Evolutionary conservation across 1,140 invertebrate genomes (phyloP), one percentile per base, ranked within the genome.

Genomic region (Drosophila neocordata): DNA sequence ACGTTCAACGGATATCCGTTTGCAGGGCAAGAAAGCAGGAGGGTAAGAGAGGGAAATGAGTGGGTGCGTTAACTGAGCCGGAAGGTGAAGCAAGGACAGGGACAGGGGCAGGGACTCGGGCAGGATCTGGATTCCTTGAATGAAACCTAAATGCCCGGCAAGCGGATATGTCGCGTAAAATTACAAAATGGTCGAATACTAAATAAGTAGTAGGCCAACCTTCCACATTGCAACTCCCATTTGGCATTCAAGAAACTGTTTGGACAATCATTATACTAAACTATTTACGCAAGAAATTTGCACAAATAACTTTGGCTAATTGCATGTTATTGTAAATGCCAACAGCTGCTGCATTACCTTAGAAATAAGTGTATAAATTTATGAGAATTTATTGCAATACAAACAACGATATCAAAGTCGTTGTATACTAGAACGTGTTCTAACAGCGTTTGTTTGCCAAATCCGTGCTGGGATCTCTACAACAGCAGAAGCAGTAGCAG

Each of bases 81-180:
- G 55, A 48, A 74, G 59, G 64, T 67, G 63, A 37, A 38, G 22
- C 27, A 31, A 31, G 27, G 27, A 31, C 6, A 31, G 2, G 27
- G 41, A 11, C 41, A 48, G 15, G 18, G 11, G 41, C 41, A n/a
- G n/a, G 27, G 27, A 31, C 6, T 6, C 1, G 27, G 41, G 4
- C 41, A 48, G 15, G 18, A 20, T 15, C 41, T 20, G 41, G 15
- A 24, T 70, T 66, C 65, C 63, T 74, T 85, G 72, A 85, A 85
- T 66, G 81, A 69, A 84, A 85, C 77, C 81, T 73, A 84, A 84
- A 85, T 74, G 82, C 74, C 77, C 77, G 82, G 82, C 82, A 71
- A 87, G 68, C 82, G 82, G 82, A 85, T 85, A 81, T 87, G 82
- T 85, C 83, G 82, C 82, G 75, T 81, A 69, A 82, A 81, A 78